phyloP scores from a whole-genome alignment of 2,797 vertebrate species.

The Sparidentex hasta region DNA sequence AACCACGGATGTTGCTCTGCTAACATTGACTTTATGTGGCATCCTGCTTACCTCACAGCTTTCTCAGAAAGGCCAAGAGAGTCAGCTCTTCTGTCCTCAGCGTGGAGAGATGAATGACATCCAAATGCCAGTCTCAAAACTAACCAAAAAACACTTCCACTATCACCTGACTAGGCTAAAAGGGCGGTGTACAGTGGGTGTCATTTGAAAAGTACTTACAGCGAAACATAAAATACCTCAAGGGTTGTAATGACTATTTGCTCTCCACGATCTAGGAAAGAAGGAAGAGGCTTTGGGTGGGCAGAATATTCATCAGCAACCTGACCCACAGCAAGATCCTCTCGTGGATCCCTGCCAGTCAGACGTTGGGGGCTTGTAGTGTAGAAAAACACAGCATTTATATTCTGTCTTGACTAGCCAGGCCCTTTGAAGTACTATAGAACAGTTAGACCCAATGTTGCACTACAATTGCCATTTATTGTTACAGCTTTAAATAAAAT shows the following conservation, averaged over 20 bases:
- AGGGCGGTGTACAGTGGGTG: neutral
- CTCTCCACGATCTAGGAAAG: constrained; percentile 2
- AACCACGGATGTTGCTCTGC: constrained; percentile 30
- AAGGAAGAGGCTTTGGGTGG: neutral
- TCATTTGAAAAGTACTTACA: neutral
- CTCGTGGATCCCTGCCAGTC: constrained; percentile 23
- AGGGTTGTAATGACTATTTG: neutral
- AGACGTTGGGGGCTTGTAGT: neutral
- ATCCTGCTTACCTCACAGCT: constrained; percentile 23
- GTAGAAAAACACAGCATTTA: constrained; percentile 6
- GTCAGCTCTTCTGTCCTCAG: neutral
- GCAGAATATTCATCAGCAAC: constrained; percentile 29
- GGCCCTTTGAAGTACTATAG: neutral
- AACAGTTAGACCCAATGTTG: constrained; percentile 6
- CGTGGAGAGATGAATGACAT: constrained; percentile 3
- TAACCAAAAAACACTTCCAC: neutral
- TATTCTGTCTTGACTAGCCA: neutral
- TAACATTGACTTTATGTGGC: constrained; percentile 48
- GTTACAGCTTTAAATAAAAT: constrained; percentile 23
- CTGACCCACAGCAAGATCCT: constrained; percentile 23
- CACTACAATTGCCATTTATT: constrained; percentile 34
- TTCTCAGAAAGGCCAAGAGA: constrained; percentile 37
- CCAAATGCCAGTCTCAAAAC: neutral
- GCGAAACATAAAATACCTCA: neutral
- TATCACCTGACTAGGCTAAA: neutral